Base-by-base conservation (phyloP, 2,113 vertebrate species). In the Phrynosoma platyrhinos region DNA sequence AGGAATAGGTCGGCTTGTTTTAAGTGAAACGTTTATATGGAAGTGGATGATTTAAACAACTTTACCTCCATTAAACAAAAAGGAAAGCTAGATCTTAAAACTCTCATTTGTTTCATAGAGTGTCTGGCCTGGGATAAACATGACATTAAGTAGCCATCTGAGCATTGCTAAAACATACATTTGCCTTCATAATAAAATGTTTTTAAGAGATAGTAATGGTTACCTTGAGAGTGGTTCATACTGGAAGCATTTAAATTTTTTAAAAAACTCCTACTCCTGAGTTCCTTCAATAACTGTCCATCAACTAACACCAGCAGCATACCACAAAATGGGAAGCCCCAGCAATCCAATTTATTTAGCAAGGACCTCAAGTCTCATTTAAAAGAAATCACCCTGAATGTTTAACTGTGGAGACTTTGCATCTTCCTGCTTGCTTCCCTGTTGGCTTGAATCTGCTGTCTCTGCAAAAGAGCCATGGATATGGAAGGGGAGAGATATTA, bases 61-160 rank as follows among this genome's bases (percentile, higher is more conserved):
- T 86, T 90, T 71, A 83, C 91, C 87, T 86, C 89, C 93, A 90
- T 94, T 93, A 91, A 93, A 86, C 89, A 88, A 89, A 94, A 53
- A 75, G 36, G 72, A 84, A 87, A 83, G 32, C 69, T 68, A 87
- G 92, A 92, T 89, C 93, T 89, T 66, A 75, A 81, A 58, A 81
- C 62, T 76, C 92, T 88, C 94, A 92, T 94, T 83, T 84, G 40
- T 91, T 93, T 66, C 3, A 47, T 76, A 88, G 83, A 91, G 93
- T 62, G 5, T 79, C 91, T 90, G 90, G 90, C 86, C 86, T 10
- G 82, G 89, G 92, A 91, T 87, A 91, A 94, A 91, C 89, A 82
- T 80, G 93, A 91, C 90, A 40, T 92, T 95, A 96, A 96, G 96
- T 92, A 93, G 95, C 92, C 95, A 90, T 91, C 96, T 93, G 95